Conservation (phyloP, 2,113 vertebrate species). For the Gasterosteus nipponicus region DNA sequence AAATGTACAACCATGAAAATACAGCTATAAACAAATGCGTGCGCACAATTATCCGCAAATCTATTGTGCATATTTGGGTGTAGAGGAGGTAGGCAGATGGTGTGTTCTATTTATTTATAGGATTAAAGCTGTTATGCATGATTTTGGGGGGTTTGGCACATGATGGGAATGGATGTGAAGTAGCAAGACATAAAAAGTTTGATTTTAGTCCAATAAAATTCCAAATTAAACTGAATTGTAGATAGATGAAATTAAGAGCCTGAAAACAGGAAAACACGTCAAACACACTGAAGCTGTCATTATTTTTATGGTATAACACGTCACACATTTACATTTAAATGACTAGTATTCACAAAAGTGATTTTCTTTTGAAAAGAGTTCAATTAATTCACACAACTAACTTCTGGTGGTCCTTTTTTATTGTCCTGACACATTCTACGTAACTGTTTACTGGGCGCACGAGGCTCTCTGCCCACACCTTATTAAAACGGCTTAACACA, state of each 20-base stretch:
- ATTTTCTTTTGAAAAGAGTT: conserved; percentile 38
- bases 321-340: conserved; percentile 9
- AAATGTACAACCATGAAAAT: conserved; percentile 7
- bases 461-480: conserved; percentile 60
- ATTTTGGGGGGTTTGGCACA: too few species aligned
- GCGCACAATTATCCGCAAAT: neutral
- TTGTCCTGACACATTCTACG: conserved; percentile 71
- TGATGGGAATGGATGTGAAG: neutral
- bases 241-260: neutral
- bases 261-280: neutral
- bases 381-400: conserved; percentile 46
- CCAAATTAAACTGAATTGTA: neutral
- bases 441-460: conserved; percentile 70
- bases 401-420: conserved; percentile 75
- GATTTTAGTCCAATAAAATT: neutral
- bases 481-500: conserved; percentile 67
- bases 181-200: neutral
- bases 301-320: neutral
- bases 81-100: neutral
- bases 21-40: neutral
- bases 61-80: too few species aligned
- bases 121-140: too few species aligned
- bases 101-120: neutral
- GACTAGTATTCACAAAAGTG: neutral
- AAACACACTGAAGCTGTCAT: neutral